Conservation (phyloP, 2,888 invertebrate genomes). For the Crossocerus cetratus region DNA sequence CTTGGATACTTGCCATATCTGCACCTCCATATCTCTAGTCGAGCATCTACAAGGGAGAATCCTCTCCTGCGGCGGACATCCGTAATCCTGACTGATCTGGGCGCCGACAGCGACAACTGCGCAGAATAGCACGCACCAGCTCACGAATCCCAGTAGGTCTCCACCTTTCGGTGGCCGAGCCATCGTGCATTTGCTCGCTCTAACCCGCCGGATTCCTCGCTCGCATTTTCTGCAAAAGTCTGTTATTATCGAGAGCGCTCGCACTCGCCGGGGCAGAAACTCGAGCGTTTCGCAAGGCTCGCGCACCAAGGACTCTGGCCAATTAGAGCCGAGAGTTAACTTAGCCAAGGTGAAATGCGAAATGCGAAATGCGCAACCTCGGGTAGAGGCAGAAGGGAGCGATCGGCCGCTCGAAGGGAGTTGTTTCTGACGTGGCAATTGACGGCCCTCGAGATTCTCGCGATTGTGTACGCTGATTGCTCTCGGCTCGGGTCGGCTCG, state of each 20-base stretch:
- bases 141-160: conserved; percentile 55
- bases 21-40: conserved; percentile 86
- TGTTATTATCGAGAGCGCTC: neutral
- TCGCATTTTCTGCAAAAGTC: conserved; percentile 60
- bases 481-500: conserved; percentile 12
- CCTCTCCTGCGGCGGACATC: conserved; percentile 86
- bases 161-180: conserved; percentile 70
- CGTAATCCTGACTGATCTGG: conserved; percentile 70
- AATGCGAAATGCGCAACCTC: conserved; percentile 13
- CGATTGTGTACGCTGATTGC: neutral
- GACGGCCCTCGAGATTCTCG: neutral
- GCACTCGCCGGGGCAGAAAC: neutral
- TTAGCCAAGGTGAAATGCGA: neutral
- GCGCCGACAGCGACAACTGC: conserved; percentile 42
- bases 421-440: too few relatives aligned
- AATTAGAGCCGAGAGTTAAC: neutral
- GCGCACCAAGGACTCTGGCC: neutral
- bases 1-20: conserved; percentile 85
- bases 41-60: conserved; percentile 91
- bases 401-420: neutral
- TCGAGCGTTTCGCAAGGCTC: neutral
- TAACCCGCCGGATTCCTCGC: conserved; percentile 48
- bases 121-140: conserved; percentile 55
- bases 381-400: neutral
- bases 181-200: conserved; percentile 72